phyloP scores from a whole-genome alignment of 2,113 vertebrate species.

The Heliornis fulica region DNA sequence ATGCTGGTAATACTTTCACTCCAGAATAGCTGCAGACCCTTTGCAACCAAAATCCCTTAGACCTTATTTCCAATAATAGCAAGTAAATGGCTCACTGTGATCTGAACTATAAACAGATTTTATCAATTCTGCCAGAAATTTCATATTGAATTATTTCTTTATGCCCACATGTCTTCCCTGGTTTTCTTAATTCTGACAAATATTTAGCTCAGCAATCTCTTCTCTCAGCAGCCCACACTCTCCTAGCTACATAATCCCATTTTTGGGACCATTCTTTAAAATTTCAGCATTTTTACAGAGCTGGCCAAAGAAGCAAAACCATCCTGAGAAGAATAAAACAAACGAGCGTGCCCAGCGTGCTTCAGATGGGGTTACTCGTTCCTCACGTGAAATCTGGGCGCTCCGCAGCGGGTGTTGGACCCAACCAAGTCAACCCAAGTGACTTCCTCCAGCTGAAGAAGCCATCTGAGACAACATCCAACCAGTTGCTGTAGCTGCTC shows the following conservation, averaged over 20 bases:
- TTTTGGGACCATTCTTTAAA: conserved; percentile 35
- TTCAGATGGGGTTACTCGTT: not conserved
- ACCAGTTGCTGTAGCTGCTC: not conserved
- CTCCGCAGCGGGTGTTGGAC: not conserved
- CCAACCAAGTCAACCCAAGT: no score
- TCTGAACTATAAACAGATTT: conserved; percentile 51
- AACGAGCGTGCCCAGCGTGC: not conserved
- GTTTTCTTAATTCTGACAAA: conserved; percentile 64
- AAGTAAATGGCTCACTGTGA: conserved; percentile 31
- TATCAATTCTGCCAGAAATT: conserved; percentile 51
- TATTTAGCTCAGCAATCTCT: conserved; percentile 58
- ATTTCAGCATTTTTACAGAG: not conserved
- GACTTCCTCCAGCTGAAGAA: not conserved
- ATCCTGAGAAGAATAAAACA: not conserved
- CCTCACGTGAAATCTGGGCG: accelerated
- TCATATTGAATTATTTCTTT: conserved; percentile 59
- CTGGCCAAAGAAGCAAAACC: not conserved
- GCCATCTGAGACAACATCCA: not conserved
- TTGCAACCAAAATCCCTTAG: not conserved
- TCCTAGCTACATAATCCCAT: not conserved
- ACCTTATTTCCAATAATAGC: not conserved
- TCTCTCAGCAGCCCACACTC: conserved; percentile 7
- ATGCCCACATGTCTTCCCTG: conserved; percentile 56
- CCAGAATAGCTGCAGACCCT: not conserved
- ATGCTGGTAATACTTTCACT: not conserved